Evolutionary conservation across 2,888 invertebrate species (phyloP), one percentile per base, ranked within the genome.

Genomic region (Mellilla xanthometata): DNA sequence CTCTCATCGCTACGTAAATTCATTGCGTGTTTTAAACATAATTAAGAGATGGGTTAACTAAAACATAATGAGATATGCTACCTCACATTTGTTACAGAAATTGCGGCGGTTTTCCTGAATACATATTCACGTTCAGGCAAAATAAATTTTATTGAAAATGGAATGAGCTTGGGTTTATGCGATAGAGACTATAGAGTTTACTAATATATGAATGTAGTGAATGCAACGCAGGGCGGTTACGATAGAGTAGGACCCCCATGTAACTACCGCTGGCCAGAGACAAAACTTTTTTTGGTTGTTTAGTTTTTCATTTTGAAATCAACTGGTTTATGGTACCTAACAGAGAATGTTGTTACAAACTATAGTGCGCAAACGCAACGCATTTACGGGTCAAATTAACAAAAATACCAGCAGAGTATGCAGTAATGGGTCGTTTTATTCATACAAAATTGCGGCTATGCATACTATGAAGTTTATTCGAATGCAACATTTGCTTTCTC

Each of bases 161-260:
- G 27, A 31, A 39, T 40, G 35, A 44, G 36, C 29, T 39, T 32
- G 23, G 8, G 22, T 29, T 38, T 39, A 29, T 15, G 19, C 22
- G 19, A 35, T 39, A 10, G 44, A 41, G 39, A 48, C 44, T 49
- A 50, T 44, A 40, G 41, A 40, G 39, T 39, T 33, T 43, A n/a
- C n/a, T n/a, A n/a, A n/a, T n/a, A 40, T 39, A 45, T 40, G 41
- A 58, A 42, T 39, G 49, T 45, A 54, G 52, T 53, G 58, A 58
- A 62, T 61, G 58, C 58, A 60, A 39, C 47, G 42, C 49, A 41
- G 52, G 55, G 31, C 52, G 51, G 43, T 49, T 36, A 42, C 49
- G 41, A 48, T 46, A 40, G 32, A 44, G 51, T 46, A 50, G 12
- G 10, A 12, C 15, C 6, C 4, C 15, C 3, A 19, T 19, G 6